Percentiles rank a stretch among this genome's conserved stretches.
phyloP scores from a whole-genome alignment of 2,888 invertebrate genomes.

The Sarcophaga caerulescens region DNA sequence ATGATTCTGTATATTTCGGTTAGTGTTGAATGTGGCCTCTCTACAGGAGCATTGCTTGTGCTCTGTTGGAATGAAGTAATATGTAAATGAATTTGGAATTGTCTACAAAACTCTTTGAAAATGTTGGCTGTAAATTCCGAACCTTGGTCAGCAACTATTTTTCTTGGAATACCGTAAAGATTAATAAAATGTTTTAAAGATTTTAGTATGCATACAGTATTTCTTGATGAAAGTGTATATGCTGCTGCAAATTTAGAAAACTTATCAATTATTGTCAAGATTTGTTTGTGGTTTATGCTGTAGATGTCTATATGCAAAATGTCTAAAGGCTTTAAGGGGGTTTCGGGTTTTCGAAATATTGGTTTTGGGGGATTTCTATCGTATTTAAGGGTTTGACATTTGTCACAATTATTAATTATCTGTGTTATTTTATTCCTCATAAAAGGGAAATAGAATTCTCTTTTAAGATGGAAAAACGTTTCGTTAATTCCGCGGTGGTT shows the following conservation, averaged over 20 bases:
- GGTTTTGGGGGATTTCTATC: slow-evolving; percentile 66
- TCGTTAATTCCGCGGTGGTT: slow-evolving; percentile 64
- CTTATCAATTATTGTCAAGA: slow-evolving; percentile 48
- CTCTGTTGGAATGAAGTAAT: not conserved
- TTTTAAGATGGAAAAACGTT: slow-evolving; percentile 59
- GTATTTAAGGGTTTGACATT: slow-evolving; percentile 50
- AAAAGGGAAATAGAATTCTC: slow-evolving; percentile 62
- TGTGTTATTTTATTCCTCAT: slow-evolving; percentile 64
- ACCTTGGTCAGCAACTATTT: not conserved
- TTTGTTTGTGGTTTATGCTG: slow-evolving; percentile 52
- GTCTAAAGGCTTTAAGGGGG: slow-evolving; percentile 53
- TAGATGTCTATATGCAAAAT: slow-evolving; percentile 64
- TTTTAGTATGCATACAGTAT: not conserved
- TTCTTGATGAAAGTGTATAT: too few species aligned
- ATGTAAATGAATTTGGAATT: slow-evolving; percentile 2
- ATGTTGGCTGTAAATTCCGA: not conserved
- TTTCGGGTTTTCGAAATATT: slow-evolving; percentile 54
- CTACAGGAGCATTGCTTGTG: slow-evolving; percentile 10
- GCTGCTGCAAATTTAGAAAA: not conserved
- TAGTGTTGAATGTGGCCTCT: not conserved
- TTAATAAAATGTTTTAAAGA: not conserved
- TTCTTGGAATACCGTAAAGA: not conserved
- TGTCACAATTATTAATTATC: slow-evolving; percentile 66
- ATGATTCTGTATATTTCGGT: slow-evolving; percentile 56
- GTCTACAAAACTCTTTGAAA: not conserved